phyloP scores from a whole-genome alignment of 2,797 vertebrate genomes.

The Pyrocephalus nanus region DNA sequence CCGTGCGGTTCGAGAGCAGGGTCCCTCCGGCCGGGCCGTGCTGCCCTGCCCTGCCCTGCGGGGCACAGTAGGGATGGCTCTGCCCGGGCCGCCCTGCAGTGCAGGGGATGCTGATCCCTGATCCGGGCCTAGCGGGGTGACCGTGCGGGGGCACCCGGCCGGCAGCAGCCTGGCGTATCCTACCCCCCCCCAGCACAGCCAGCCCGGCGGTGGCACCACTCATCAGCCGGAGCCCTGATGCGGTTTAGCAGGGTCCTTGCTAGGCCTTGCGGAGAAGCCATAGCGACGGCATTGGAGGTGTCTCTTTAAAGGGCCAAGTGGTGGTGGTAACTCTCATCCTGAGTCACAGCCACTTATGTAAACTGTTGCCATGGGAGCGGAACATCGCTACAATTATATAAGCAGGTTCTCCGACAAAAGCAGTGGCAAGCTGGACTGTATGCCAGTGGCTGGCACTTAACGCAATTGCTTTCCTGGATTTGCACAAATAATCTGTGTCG shows the following conservation, averaged over 20 bases:
- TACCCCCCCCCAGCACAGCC: background rate
- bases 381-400: constrained; percentile 41
- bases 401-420: background rate
- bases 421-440: background rate
- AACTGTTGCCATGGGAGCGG: constrained; percentile 63
- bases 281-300: background rate
- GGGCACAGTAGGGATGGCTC: background rate
- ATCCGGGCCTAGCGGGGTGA: background rate
- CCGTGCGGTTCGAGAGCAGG: background rate
- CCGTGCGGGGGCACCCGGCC: background rate
- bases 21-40: background rate
- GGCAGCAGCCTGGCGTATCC: background rate
- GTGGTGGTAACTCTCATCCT: background rate
- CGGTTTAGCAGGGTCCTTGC: accelerated
- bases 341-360: constrained; percentile 63
- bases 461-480: background rate
- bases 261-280: background rate
- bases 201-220: background rate
- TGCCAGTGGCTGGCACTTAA: background rate
- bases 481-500: accelerated
- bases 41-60: background rate
- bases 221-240: background rate
- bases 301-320: background rate
- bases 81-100: background rate
- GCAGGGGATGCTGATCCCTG: background rate